phyloP scores from a whole-genome alignment of 2,113 vertebrate species.

The Phasianus colchicus region DNA sequence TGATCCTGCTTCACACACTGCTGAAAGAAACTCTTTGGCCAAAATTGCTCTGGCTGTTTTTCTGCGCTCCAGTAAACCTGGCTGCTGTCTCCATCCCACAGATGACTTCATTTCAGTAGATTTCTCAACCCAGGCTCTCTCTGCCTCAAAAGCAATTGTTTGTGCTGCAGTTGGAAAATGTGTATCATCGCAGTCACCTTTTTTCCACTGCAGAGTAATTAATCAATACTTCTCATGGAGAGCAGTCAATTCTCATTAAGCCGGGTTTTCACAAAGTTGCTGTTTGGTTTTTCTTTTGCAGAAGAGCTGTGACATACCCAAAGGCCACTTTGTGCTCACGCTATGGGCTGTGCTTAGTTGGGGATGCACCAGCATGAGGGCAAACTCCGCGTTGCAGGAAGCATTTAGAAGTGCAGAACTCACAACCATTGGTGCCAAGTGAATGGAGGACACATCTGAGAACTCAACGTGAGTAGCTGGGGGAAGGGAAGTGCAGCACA shows the following conservation, averaged over 20 bases:
- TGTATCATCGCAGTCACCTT: neutral
- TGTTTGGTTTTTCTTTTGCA: neutral
- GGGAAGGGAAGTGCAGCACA: neutral
- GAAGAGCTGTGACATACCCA: neutral
- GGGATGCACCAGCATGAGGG: neutral
- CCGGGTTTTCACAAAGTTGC: neutral
- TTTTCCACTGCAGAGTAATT: constrained; percentile 39
- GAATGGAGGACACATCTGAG: no score
- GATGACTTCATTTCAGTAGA: neutral
- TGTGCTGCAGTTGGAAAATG: neutral
- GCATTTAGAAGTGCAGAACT: neutral
- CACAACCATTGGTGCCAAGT: neutral
- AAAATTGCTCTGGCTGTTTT: neutral
- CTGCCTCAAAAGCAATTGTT: neutral
- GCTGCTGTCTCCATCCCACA: neutral
- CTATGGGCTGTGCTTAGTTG: neutral
- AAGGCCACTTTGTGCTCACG: neutral
- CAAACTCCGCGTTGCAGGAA: neutral
- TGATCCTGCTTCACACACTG: neutral
- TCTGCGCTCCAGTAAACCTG: neutral
- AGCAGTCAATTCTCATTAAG: constrained; percentile 44
- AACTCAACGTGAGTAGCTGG: fast-evolving
- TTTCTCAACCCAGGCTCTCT: neutral
- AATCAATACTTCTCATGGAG: constrained; percentile 23
- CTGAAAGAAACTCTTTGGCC: neutral